Evolutionary conservation across 2,888 invertebrate genomes (phyloP).

Genomic region (Rhagophthalmus giganteus): DNA sequence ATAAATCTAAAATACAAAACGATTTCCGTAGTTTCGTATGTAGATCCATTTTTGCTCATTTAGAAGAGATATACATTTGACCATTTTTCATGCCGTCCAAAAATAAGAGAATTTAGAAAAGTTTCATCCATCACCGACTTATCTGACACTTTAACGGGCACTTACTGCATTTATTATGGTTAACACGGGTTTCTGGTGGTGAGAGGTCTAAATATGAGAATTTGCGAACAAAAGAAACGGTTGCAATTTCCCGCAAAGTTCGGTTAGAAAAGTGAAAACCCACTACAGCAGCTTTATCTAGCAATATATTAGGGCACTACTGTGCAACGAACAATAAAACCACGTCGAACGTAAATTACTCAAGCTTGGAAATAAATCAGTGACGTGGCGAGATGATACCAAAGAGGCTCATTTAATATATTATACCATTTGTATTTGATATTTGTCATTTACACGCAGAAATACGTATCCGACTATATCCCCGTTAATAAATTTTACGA

Average conservation of each 20-base stretch:
- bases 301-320: conserved; percentile 42
- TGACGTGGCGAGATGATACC: conserved; percentile 39
- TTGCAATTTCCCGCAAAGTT: conserved; percentile 27
- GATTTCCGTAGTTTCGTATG: too few relatives aligned
- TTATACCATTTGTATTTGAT: conserved; percentile 33
- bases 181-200: conserved; percentile 25
- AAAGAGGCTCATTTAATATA: conserved; percentile 28
- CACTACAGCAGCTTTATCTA: conserved; percentile 36
- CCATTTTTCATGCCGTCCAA: conserved; percentile 20
- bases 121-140: conserved; percentile 29
- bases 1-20: too few relatives aligned
- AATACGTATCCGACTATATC: conserved; percentile 1
- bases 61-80: conserved; percentile 11
- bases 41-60: conserved; percentile 22
- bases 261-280: conserved; percentile 40
- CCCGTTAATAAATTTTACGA: conserved; percentile 5
- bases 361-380: conserved; percentile 44
- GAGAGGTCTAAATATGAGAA: conserved; percentile 20
- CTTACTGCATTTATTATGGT: conserved; percentile 31
- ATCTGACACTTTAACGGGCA: conserved; percentile 29
- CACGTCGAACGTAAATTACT: conserved; percentile 45
- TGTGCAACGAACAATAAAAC: conserved; percentile 42
- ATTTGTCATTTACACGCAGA: conserved; percentile 13
- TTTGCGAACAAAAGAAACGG: conserved; percentile 14
- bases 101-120: conserved; percentile 17